phyloP scores from a whole-genome alignment of 2,888 invertebrate species.

The Nasonovia ribisnigri region DNA sequence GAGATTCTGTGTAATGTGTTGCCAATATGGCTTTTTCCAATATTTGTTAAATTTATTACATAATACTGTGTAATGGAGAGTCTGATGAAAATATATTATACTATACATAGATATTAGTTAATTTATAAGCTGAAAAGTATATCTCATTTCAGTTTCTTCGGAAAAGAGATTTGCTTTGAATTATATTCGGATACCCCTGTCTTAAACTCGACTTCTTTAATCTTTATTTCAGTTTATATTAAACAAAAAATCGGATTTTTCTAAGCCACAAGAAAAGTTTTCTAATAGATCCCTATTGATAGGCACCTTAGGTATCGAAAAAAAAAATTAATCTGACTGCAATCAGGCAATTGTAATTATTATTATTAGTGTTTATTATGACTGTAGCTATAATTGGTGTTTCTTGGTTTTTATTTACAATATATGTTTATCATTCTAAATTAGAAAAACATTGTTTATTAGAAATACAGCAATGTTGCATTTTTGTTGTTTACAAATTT shows the following conservation, averaged over 20 bases:
- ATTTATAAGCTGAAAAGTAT: neutral
- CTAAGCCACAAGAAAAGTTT: neutral
- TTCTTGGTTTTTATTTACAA: neutral
- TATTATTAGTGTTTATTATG: neutral
- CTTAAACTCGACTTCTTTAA: neutral
- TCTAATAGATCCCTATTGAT: too few species aligned
- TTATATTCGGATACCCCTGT: neutral
- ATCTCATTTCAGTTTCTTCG: neutral
- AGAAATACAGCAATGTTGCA: neutral
- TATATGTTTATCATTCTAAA: neutral
- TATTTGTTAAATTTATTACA: conserved; percentile 14
- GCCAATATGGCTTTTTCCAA: neutral
- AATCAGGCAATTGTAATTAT: neutral
- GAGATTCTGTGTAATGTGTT: neutral
- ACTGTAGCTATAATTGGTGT: neutral
- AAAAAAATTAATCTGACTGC: neutral
- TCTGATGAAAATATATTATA: neutral
- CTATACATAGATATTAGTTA: neutral
- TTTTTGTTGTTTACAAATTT: neutral
- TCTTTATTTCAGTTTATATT: neutral
- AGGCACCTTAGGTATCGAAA: too few species aligned
- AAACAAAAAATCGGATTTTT: neutral
- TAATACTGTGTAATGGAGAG: neutral
- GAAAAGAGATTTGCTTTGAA: neutral
- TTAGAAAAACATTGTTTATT: neutral